Conservation (phyloP, 2,113 vertebrate species). For the Pongo pygmaeus region DNA sequence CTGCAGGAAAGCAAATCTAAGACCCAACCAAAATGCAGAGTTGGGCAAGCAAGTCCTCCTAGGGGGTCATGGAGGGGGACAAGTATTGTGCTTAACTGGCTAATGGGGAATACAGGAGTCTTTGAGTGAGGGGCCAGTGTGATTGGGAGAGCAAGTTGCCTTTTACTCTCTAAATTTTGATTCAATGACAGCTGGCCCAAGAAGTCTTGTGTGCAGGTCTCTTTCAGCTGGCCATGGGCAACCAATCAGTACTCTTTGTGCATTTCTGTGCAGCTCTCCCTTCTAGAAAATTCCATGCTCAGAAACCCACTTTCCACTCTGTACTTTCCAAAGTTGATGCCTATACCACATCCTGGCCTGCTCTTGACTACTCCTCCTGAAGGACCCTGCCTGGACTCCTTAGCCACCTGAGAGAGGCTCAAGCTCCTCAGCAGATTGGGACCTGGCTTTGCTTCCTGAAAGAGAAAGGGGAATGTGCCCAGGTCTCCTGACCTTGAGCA, state of each 20-base stretch:
- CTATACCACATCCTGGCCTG: neutral
- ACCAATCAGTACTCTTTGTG: neutral
- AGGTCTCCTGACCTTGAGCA: neutral
- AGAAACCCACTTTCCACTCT: neutral
- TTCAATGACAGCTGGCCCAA: neutral
- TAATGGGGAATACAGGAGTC: neutral
- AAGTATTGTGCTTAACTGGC: neutral
- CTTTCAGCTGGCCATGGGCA: neutral
- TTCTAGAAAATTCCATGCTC: neutral
- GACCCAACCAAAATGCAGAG: neutral
- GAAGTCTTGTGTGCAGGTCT: neutral
- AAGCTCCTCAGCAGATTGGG: neutral
- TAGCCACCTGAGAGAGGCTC: neutral
- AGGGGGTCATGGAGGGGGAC: fast-evolving
- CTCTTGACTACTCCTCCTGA: neutral
- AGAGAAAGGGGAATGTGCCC: no score
- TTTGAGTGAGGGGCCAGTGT: no score
- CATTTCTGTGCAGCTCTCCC: neutral
- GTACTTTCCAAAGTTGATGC: neutral
- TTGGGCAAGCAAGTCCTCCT: neutral
- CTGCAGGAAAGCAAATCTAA: neutral
- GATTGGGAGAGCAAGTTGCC: neutral
- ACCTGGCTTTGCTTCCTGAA: neutral
- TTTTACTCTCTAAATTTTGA: neutral
- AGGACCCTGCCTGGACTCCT: no score